These are phyloP conservation scores for Chironomus tentans DNA, from an alignment of 2,888 invertebrate genomes.

Conservation along the genomic window DNA sequence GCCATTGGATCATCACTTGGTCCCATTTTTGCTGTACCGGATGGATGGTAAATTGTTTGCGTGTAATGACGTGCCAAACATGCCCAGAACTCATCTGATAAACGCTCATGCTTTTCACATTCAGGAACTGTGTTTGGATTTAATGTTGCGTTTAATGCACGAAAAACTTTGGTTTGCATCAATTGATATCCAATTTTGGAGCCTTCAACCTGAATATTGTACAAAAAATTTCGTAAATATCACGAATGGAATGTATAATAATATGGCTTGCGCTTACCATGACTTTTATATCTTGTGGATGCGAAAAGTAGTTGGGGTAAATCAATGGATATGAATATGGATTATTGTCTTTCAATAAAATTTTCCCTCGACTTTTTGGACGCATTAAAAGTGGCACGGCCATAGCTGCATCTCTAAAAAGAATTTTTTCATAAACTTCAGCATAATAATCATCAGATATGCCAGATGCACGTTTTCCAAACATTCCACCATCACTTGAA, in stretches of 20 bases:
- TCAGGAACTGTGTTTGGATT: constrained; percentile 58
- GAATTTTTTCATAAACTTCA: constrained; percentile 57
- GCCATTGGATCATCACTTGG: constrained; percentile 48
- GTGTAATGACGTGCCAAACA: constrained; percentile 68
- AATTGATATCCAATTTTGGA: constrained; percentile 57
- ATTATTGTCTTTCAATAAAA: constrained; percentile 57
- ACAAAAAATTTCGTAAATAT: background rate
- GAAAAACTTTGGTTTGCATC: constrained; percentile 52
- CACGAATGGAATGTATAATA: background rate
- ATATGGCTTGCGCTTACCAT: constrained; percentile 47
- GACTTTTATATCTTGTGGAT: constrained; percentile 60
- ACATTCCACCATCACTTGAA: constrained; percentile 67
- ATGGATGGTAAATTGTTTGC: constrained; percentile 72
- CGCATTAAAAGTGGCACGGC: constrained; percentile 61
- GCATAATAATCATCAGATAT: constrained; percentile 58
- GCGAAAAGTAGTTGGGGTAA: constrained; percentile 74
- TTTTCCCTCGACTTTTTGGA: constrained; percentile 60
- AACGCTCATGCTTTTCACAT: constrained; percentile 51
- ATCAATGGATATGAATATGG: constrained; percentile 71
- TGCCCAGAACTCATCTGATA: constrained; percentile 66
- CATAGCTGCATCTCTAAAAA: constrained; percentile 60
- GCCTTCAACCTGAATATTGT: constrained; percentile 54
- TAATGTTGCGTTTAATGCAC: constrained; percentile 51
- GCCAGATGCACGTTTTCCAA: constrained; percentile 59
- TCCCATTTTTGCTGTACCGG: constrained; percentile 76